Percentiles rank a stretch among this genome's conserved stretches.
phyloP scores from a whole-genome alignment of 1,140 invertebrate species.

The Rhagoletis pomonella region DNA sequence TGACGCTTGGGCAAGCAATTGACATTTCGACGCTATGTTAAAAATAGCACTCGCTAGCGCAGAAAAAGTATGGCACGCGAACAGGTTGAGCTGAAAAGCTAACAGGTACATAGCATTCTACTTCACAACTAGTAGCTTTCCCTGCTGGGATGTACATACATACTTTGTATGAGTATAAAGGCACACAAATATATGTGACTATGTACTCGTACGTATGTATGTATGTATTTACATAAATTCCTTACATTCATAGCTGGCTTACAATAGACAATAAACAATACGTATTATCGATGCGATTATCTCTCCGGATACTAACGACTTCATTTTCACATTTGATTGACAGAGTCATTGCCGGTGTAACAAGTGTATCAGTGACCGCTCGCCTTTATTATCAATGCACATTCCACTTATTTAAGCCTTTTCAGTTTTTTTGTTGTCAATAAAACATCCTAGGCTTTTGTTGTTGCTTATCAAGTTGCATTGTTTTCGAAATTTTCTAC shows the following conservation, averaged over 20 bases:
- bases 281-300: neutral
- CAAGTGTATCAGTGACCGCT: neutral
- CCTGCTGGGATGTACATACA: no score
- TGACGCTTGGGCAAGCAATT: no score
- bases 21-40: no score
- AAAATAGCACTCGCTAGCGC: no score
- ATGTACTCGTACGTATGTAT: neutral
- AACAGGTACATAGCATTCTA: no score
- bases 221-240: neutral
- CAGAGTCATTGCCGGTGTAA: neutral
- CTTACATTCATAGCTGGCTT: no score
- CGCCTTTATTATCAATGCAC: neutral
- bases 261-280: no score
- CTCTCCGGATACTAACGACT: neutral
- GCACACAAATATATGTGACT: no score
- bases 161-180: no score
- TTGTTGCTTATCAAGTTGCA: slow-evolving; percentile 12
- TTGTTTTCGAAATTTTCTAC: neutral
- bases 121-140: no score
- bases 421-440: neutral
- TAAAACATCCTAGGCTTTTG: neutral
- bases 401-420: neutral
- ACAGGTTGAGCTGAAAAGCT: no score
- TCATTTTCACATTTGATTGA: slow-evolving; percentile 32
- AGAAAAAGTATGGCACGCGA: no score